Percentiles rank a stretch among this genome's conserved stretches.
Evolutionary conservation across 2,888 invertebrate genomes (phyloP).

Genomic region (Leptarthrus brevirostris): DNA sequence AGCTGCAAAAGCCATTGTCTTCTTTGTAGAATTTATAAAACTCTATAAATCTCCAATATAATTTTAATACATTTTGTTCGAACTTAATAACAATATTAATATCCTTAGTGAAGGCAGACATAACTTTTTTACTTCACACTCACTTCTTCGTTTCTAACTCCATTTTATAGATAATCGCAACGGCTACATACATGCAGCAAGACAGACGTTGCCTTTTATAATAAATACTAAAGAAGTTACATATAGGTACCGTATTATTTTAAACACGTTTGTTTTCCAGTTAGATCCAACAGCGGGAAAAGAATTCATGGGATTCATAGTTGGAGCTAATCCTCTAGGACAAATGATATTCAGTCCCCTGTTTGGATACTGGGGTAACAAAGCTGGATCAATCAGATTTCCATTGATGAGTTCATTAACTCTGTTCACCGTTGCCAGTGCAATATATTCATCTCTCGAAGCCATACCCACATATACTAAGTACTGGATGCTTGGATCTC

Average conservation of each 20-base stretch:
- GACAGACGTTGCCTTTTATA: too few relatives aligned
- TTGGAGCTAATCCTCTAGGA: constrained; percentile 87
- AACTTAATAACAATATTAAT: too few relatives aligned
- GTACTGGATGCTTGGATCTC: constrained; percentile 79
- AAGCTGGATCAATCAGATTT: constrained; percentile 75
- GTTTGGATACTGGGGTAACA: constrained; percentile 87
- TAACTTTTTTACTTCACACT: too few relatives aligned
- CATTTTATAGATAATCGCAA: too few relatives aligned
- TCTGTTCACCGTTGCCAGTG: constrained; percentile 79
- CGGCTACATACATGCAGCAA: too few relatives aligned
- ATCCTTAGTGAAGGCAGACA: too few relatives aligned
- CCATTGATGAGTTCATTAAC: constrained; percentile 78
- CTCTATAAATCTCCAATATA: too few relatives aligned
- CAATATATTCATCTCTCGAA: constrained; percentile 80
- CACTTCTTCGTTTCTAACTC: too few relatives aligned
- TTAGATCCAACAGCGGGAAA: constrained; percentile 82
- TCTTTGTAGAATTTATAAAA: too few relatives aligned
- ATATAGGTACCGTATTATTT: not conserved
- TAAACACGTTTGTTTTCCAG: constrained; percentile 68
- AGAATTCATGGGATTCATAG: constrained; percentile 84
- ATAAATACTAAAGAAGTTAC: too few relatives aligned
- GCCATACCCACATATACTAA: constrained; percentile 74
- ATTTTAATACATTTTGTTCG: too few relatives aligned
- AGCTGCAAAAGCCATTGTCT: too few relatives aligned
- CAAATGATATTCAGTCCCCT: constrained; percentile 88